A percentile compares a stretch with the other conserved stretches of the same genome.
Conservation (phyloP, 2,113 vertebrate genomes). For the Sturnus vulgaris region DNA sequence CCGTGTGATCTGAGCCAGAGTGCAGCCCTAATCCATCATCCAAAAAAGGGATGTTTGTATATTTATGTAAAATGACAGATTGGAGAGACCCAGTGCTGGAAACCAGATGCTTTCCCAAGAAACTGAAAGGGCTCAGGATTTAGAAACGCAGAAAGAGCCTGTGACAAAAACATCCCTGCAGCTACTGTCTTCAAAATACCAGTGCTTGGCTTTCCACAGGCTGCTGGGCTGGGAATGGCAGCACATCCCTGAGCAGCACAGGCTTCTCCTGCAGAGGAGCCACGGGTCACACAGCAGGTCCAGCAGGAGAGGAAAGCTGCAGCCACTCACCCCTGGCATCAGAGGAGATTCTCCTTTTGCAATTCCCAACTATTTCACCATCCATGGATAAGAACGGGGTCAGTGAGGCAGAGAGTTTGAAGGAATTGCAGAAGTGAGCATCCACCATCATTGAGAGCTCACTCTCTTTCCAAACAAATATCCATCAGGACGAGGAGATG, state of each 20-base stretch:
- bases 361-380: not conserved
- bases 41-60: conserved; percentile 34
- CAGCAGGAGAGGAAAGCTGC: not conserved
- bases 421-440: not conserved
- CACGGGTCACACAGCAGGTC: not conserved
- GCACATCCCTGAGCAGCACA: not conserved
- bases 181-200: not conserved
- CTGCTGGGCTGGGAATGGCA: not conserved
- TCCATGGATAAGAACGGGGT: not conserved
- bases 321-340: not conserved
- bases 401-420: not conserved
- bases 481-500: not conserved
- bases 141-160: not conserved
- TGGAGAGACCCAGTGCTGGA: conserved; percentile 28
- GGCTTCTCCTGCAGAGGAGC: not conserved
- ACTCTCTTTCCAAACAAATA: not conserved
- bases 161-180: not conserved
- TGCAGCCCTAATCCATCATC: conserved; percentile 28
- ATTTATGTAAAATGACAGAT: conserved; percentile 46
- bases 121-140: not conserved
- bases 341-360: not conserved
- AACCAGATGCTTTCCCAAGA: conserved; percentile 64
- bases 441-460: not conserved
- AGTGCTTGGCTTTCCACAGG: not conserved
- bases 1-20: conserved; percentile 7